Conservation (phyloP, 2,888 invertebrate species). For the Callinectes sapidus region DNA sequence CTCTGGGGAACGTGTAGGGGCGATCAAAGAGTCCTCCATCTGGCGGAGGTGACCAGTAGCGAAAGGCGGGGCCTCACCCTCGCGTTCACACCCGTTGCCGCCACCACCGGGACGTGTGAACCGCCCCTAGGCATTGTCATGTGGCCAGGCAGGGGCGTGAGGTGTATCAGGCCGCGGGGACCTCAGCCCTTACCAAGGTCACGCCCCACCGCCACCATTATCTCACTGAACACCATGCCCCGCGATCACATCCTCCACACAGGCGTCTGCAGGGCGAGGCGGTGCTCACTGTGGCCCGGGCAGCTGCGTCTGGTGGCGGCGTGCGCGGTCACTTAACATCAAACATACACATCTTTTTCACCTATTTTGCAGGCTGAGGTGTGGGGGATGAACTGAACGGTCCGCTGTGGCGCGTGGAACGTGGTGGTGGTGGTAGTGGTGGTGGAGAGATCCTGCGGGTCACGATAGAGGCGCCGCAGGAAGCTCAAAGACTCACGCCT, state of each 20-base stretch:
- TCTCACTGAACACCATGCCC: background rate
- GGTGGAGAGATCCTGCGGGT: background rate
- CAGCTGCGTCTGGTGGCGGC: background rate
- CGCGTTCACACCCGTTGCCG: background rate
- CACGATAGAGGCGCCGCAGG: background rate
- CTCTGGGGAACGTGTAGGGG: slow-evolving; percentile 35
- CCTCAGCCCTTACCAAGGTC: background rate
- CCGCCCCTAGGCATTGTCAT: background rate
- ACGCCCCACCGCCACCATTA: background rate
- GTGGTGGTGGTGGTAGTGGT: background rate
- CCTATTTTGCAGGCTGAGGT: background rate
- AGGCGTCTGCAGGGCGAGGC: background rate
- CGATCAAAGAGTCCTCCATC: slow-evolving; percentile 41
- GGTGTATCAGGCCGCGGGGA: background rate
- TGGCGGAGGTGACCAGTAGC: slow-evolving; percentile 38
- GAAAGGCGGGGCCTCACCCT: slow-evolving; percentile 19
- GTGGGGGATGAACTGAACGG: background rate
- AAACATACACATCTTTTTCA: background rate
- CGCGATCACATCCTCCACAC: background rate
- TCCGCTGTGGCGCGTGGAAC: background rate
- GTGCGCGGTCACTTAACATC: background rate
- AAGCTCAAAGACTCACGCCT: background rate
- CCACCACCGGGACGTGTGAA: background rate
- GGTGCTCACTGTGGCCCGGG: background rate
- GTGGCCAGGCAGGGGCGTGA: background rate